Evolutionary conservation across 2,888 invertebrate species (phyloP).

Genomic region (Cordilura impudica): DNA sequence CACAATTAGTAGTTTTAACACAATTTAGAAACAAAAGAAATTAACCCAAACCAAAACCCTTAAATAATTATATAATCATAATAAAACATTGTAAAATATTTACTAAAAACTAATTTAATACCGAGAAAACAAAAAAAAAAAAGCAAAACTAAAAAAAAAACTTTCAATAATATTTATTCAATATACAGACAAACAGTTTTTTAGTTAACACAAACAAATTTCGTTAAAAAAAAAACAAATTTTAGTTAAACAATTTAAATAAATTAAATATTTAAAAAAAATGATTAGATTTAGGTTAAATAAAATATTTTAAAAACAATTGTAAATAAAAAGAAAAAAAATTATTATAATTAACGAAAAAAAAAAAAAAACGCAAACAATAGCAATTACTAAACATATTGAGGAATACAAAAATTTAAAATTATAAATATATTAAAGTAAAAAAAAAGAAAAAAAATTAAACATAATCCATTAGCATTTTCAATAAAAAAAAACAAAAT

Average conservation of each 20-base stretch:
- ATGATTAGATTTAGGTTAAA: slow-evolving; percentile 44
- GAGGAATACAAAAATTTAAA: slow-evolving; percentile 53
- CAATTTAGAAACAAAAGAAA: slow-evolving; percentile 53
- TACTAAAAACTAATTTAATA: slow-evolving; percentile 28
- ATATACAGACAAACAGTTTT: slow-evolving; percentile 49
- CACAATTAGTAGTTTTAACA: slow-evolving; percentile 64
- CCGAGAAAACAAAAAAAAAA: slow-evolving; percentile 7
- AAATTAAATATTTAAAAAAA: slow-evolving; percentile 25
- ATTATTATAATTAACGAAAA: slow-evolving; percentile 37
- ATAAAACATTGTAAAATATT: slow-evolving; percentile 52
- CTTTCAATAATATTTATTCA: background rate
- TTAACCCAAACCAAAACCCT: slow-evolving; percentile 13
- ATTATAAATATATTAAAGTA: slow-evolving; percentile 27
- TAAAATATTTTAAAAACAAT: slow-evolving; percentile 25
- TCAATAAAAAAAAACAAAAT: slow-evolving; percentile 35
- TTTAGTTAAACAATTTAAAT: slow-evolving; percentile 52
- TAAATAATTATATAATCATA: slow-evolving; percentile 41
- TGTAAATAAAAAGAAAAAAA: slow-evolving; percentile 17
- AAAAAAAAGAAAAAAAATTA: slow-evolving; percentile 28
- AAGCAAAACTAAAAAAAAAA: slow-evolving; percentile 12
- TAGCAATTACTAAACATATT: slow-evolving; percentile 73
- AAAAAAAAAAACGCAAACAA: slow-evolving; percentile 66
- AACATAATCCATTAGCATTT: slow-evolving; percentile 56
- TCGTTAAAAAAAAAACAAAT: slow-evolving; percentile 18
- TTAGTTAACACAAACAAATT: slow-evolving; percentile 59